These are phyloP conservation scores for Molorchus minor DNA, from an alignment of 2,888 invertebrate species.

Conservation along the genomic window DNA sequence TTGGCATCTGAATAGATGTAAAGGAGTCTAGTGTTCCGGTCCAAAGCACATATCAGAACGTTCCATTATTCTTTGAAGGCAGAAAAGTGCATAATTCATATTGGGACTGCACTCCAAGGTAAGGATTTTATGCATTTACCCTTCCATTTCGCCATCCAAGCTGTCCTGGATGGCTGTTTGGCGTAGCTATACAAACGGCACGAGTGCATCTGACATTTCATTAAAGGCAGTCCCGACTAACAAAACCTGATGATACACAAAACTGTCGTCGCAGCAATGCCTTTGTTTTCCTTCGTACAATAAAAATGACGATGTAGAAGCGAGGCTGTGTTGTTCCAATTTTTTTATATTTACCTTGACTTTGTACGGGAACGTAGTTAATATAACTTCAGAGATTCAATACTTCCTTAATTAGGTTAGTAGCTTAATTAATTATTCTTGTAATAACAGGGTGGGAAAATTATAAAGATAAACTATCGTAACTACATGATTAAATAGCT, in stretches of 20 bases:
- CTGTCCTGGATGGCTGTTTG: conserved; percentile 16
- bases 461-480: too few relatives aligned
- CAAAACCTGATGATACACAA: conserved; percentile 20
- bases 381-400: too few relatives aligned
- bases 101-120: conserved; percentile 29
- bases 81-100: conserved; percentile 35
- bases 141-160: conserved; percentile 24
- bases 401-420: too few relatives aligned
- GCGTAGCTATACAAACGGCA: conserved; percentile 5
- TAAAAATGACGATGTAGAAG: too few relatives aligned
- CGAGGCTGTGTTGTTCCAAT: too few relatives aligned
- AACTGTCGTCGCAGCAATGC: conserved; percentile 12
- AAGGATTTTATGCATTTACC: conserved; percentile 23
- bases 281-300: background rate
- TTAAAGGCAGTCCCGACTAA: conserved; percentile 11
- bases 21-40: conserved; percentile 23
- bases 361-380: too few relatives aligned
- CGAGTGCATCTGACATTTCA: conserved; percentile 21
- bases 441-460: too few relatives aligned
- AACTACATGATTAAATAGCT: too few relatives aligned
- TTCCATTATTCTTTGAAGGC: conserved; percentile 32
- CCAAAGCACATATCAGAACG: conserved; percentile 24
- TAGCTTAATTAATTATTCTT: too few relatives aligned
- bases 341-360: too few relatives aligned
- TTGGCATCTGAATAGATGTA: conserved; percentile 15